Conservation (phyloP, 2,797 vertebrate species). For the Esox masquinongy region DNA sequence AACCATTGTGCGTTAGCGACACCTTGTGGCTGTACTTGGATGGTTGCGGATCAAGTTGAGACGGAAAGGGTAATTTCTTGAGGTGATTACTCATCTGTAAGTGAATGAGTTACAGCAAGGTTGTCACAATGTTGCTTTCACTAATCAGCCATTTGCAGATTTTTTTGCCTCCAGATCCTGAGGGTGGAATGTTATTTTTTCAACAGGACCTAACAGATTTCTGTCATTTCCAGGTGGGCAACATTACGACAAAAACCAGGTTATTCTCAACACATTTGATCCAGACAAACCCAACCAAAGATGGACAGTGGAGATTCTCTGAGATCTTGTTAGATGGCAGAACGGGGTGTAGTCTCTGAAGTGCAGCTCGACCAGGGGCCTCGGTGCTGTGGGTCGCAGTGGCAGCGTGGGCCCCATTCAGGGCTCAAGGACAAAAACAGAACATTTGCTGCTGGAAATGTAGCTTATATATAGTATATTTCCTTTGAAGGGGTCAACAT, state of each 20-base stretch:
- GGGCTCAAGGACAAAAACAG: constrained; percentile 11
- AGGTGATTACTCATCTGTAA: not conserved
- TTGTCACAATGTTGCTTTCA: not conserved
- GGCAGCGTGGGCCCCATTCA: constrained; percentile 17
- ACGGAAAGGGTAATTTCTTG: not conserved
- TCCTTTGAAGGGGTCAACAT: constrained; percentile 15
- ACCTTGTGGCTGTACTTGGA: constrained; percentile 54
- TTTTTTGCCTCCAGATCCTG: not conserved
- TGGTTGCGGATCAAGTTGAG: not conserved
- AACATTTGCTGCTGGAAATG: constrained; percentile 26
- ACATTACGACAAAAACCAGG: constrained; percentile 84
- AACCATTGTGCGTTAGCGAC: constrained; percentile 60
- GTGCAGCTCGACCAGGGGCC: constrained; percentile 15
- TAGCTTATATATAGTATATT: constrained; percentile 5
- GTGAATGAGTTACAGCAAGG: not conserved
- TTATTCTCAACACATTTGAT: constrained; percentile 81
- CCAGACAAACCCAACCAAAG: constrained; percentile 79
- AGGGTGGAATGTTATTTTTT: not conserved
- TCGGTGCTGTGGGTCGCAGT: constrained; percentile 19
- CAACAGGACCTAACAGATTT: not conserved
- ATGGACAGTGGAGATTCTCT: constrained; percentile 87
- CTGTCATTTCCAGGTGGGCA: constrained; percentile 77
- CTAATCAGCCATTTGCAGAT: not conserved
- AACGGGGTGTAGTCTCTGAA: constrained; percentile 16
- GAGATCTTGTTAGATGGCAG: constrained; percentile 43